phyloP scores from a whole-genome alignment of 2,113 vertebrate species.

The Lipophrys pholis region DNA sequence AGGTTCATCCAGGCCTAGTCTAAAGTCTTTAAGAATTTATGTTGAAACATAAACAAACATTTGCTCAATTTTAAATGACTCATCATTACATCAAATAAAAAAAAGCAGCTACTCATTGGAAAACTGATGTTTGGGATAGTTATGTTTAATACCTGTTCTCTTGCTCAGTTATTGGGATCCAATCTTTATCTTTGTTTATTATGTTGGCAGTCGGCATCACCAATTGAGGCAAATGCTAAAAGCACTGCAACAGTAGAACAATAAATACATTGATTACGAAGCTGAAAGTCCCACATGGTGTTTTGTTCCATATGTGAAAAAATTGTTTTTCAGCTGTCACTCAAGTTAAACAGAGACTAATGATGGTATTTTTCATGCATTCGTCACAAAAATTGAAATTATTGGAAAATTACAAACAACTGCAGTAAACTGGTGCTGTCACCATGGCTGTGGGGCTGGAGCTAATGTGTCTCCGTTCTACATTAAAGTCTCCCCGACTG shows the following conservation, averaged over 20 bases:
- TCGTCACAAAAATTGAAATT: background rate
- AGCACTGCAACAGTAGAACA: too few relatives aligned
- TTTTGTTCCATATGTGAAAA: background rate
- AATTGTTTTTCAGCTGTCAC: background rate
- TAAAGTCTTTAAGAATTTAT: background rate
- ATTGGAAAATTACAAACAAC: conserved; percentile 8
- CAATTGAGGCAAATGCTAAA: too few relatives aligned
- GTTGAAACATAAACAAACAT: background rate
- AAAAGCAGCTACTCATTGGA: too few relatives aligned
- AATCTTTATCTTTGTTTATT: background rate
- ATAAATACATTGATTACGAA: too few relatives aligned
- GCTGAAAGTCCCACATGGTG: too few relatives aligned
- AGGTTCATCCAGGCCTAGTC: background rate
- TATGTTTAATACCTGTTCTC: background rate
- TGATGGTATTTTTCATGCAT: background rate
- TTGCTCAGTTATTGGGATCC: background rate
- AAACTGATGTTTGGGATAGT: background rate
- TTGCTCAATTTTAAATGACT: background rate
- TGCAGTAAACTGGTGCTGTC: background rate
- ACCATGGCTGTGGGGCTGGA: background rate
- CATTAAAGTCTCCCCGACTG: conserved; percentile 21
- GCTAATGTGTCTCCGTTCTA: too few relatives aligned
- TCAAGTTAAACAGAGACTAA: background rate
- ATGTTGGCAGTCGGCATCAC: too few relatives aligned
- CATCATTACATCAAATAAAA: too few relatives aligned